Evolutionary conservation across 2,797 vertebrate species (phyloP).

Genomic region (Lophius americanus): DNA sequence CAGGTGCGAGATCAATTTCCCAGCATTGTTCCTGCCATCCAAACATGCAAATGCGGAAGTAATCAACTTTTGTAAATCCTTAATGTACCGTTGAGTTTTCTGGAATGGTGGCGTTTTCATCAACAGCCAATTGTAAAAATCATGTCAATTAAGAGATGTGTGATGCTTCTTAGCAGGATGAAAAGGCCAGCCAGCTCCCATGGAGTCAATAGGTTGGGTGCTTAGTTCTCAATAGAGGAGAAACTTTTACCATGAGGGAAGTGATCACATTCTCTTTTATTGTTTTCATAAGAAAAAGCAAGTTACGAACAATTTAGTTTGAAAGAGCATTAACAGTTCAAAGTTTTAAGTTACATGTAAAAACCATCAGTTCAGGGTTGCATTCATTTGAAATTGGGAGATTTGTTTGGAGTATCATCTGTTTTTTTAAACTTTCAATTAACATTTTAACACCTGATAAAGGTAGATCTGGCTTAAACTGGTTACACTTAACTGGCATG

Average conservation of each 20-base stretch:
- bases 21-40: conserved; percentile 15
- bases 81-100: conserved; percentile 29
- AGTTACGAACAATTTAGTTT: not conserved
- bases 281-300: not conserved
- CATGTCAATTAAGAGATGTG: conserved; percentile 60
- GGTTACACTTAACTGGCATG: too few species aligned
- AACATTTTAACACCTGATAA: too few species aligned
- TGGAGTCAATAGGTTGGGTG: conserved; percentile 18
- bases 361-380: not conserved
- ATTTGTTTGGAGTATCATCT: too few species aligned
- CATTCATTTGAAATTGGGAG: too few species aligned
- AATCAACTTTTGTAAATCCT: conserved; percentile 53
- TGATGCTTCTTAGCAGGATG: conserved; percentile 58
- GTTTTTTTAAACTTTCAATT: too few species aligned
- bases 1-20: conserved; percentile 55
- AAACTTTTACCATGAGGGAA: not conserved
- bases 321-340: too few species aligned
- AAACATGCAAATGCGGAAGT: conserved; percentile 37
- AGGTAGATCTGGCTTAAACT: too few species aligned
- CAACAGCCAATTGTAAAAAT: conserved; percentile 58
- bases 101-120: conserved; percentile 52
- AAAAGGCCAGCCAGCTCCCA: conserved; percentile 46
- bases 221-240: conserved; percentile 2
- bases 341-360: not conserved
- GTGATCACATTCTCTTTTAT: not conserved